Base-by-base conservation (phyloP, 2,888 invertebrate genomes). In the Hydriomena furcata region DNA sequence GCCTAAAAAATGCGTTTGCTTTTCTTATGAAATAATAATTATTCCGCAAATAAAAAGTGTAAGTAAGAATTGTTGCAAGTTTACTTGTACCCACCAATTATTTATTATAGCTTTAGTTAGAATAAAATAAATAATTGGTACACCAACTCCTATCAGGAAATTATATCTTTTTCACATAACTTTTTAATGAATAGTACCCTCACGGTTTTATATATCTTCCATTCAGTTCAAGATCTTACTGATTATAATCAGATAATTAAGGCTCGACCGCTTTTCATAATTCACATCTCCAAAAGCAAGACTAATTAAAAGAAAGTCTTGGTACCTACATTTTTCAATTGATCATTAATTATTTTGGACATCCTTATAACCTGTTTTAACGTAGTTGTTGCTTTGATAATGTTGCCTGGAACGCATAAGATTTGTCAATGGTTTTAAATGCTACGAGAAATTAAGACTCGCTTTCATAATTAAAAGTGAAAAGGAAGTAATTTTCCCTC, bases 231-330 rank as follows among this genome's bases (percentile, higher is more conserved):
- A 51, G 31, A 41, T 49, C 31, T 40, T 35, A 21, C 31, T 23
- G 46, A 46, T 51, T n/a, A 27, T 41, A 20, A 55, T 55, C 40
- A 20, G 30, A 25, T 40, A 50, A 47, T 45, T 44, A 52, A 46
- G 28, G 10, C 27, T 23, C 24, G 12, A 24, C 49, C 30, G 38
- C 45, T 56, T 54, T 52, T 50, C 42, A 53, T 49, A 37, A 41
- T 30, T 53, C 35, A 44, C 30, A 41, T 56, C 35, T 13, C 35
- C 44, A 47, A 38, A 34, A 46, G 2, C 13, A 36, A 38, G 27
- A 40, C 36, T 40, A 53, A 57, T 55, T 57, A 52, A 55, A 52
- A 41, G 57, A 60, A 57, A 60, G 60, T 48, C 50, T 49, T 32
- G 38, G 46, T 56, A 53, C 10, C 38, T 44, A 43, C 31, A 45